A percentile compares a stretch with the other conserved stretches of the same genome.
These are phyloP conservation scores for Motacilla tschutschensis DNA, from an alignment of 2,113 vertebrate species.

Conservation along the genomic window DNA sequence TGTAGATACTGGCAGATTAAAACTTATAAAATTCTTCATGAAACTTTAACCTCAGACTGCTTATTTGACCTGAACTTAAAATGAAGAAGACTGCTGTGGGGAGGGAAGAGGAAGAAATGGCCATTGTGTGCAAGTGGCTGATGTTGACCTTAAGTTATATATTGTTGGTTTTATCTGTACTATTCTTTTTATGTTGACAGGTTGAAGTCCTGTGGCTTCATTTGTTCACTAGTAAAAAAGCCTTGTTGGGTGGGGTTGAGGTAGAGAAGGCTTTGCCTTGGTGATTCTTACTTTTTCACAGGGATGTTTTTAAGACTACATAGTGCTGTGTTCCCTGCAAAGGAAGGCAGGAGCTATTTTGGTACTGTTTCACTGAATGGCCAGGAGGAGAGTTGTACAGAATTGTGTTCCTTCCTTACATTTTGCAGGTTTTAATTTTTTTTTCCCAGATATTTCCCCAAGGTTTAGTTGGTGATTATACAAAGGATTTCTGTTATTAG, in stretches of 20 bases:
- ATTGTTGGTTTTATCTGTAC: background rate
- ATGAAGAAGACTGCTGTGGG: background rate
- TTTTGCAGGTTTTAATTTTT: background rate
- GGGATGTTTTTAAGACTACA: rapidly evolving
- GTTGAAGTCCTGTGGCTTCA: background rate
- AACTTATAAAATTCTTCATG: background rate
- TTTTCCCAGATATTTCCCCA: background rate
- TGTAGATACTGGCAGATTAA: background rate
- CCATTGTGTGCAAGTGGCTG: background rate
- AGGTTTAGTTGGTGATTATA: background rate
- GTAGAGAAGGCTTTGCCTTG: background rate
- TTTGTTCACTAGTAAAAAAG: background rate
- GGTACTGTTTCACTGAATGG: background rate
- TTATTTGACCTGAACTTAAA: background rate
- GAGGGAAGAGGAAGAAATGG: background rate
- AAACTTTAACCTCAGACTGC: background rate
- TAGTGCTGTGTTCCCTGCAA: background rate
- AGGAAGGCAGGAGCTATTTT: background rate
- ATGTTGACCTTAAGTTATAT: background rate
- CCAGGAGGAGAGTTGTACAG: background rate
- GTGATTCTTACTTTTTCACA: background rate
- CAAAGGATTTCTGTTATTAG: background rate
- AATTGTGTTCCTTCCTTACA: background rate
- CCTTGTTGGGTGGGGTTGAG: background rate
- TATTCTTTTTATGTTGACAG: background rate